Conservation (phyloP, 2,113 vertebrate genomes). For the Triplophysa rosa region DNA sequence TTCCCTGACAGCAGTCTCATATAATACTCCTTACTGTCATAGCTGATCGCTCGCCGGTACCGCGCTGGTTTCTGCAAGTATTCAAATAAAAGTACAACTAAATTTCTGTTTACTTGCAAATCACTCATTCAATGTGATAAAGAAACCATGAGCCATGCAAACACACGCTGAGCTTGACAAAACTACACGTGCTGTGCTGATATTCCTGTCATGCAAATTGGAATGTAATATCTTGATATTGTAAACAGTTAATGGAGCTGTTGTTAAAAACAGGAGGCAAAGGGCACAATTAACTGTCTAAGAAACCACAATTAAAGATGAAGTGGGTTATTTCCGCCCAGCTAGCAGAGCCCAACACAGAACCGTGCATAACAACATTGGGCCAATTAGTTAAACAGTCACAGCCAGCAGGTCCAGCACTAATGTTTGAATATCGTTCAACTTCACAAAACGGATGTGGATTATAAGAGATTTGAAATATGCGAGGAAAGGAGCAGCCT, state of each 20-base stretch:
- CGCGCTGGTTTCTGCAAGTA: conserved; percentile 85
- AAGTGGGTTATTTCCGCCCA: neutral
- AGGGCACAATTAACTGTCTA: neutral
- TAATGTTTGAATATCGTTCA: neutral
- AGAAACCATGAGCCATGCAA: neutral
- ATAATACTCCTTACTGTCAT: conserved; percentile 98
- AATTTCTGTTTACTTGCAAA: neutral
- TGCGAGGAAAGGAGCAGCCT: neutral
- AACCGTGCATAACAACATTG: neutral
- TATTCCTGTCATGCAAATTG: neutral
- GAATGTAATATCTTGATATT: neutral
- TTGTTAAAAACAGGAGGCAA: neutral
- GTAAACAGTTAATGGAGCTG: neutral
- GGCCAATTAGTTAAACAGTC: neutral
- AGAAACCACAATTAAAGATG: neutral
- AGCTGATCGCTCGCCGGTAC: conserved; percentile 93
- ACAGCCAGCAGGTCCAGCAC: neutral
- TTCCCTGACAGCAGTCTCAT: conserved; percentile 91
- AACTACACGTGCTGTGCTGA: neutral
- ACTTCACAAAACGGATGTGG: neutral
- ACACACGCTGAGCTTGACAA: neutral
- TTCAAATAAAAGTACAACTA: neutral
- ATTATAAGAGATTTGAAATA: conserved; percentile 6
- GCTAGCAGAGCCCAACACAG: neutral
- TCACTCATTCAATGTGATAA: neutral